Percentiles rank a stretch among this genome's conserved stretches.
Evolutionary conservation across 2,113 vertebrate species (phyloP).

Genomic region (Psammodynastes pulverulentus): DNA sequence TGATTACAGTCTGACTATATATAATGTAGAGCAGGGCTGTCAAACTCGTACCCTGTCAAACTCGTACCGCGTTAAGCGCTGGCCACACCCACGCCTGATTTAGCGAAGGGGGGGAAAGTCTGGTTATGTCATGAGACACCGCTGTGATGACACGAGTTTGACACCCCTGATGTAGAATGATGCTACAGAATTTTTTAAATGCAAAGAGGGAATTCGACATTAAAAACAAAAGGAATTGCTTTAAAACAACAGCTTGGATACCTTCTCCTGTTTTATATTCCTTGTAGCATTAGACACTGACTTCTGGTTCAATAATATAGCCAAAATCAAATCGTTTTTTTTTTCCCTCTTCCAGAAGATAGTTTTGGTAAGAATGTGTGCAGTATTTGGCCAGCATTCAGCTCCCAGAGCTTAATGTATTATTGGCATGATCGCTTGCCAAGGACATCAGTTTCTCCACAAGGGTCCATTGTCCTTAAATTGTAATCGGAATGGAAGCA

Average conservation of each 20-base stretch:
- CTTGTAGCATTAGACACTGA: background rate
- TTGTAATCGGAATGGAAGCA: background rate
- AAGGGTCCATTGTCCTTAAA: background rate
- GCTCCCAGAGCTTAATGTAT: background rate
- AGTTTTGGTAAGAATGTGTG: background rate
- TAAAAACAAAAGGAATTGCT: background rate
- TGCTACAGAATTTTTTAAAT: background rate
- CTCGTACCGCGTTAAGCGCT: too few species aligned
- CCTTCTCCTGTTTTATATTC: background rate
- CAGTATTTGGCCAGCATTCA: background rate
- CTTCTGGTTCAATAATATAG: background rate
- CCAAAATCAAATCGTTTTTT: background rate
- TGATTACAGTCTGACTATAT: background rate
- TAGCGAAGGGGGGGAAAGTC: too few species aligned
- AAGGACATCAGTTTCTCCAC: background rate
- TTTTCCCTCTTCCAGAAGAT: background rate
- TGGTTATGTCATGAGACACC: too few species aligned
- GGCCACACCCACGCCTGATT: too few species aligned
- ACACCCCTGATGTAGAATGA: background rate
- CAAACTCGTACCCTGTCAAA: too few species aligned
- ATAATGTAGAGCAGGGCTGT: background rate
- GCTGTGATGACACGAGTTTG: too few species aligned
- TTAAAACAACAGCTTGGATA: background rate
- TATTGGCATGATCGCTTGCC: background rate
- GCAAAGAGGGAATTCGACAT: background rate